Evolutionary conservation across 2,888 invertebrate species (phyloP).

Genomic region (Globia sparganii): DNA sequence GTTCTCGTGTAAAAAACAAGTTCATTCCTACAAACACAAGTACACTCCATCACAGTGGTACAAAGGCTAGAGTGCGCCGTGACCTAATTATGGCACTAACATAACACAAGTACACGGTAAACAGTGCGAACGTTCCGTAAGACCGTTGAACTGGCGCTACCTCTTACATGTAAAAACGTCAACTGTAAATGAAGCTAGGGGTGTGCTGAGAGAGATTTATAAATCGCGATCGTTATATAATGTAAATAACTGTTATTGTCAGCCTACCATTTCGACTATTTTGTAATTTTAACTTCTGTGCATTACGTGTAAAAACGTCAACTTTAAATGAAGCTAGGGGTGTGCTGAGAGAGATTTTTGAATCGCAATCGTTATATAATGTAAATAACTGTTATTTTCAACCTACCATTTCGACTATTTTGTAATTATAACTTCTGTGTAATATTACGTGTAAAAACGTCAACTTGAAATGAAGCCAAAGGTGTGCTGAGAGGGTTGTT

Average conservation of each 20-base stretch:
- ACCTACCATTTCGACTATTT: too few species aligned
- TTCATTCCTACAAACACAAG: conserved; percentile 6
- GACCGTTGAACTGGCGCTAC: conserved; percentile 40
- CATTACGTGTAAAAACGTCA: too few species aligned
- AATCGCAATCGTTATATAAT: too few species aligned
- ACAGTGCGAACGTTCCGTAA: conserved; percentile 16
- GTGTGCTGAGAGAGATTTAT: background rate
- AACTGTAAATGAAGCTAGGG: conserved; percentile 22
- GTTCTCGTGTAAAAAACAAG: background rate
- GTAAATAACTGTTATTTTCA: too few species aligned
- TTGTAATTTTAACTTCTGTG: too few species aligned
- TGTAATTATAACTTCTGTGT: too few species aligned
- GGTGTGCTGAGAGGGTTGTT: too few species aligned
- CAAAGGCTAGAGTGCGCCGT: conserved; percentile 23
- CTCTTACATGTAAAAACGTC: conserved; percentile 20
- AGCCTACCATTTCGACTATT: background rate
- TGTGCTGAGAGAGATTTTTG: too few species aligned
- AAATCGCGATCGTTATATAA: too few species aligned
- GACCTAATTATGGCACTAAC: conserved; percentile 50
- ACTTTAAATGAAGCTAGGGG: too few species aligned
- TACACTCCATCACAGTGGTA: conserved; percentile 9
- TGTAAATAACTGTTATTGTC: background rate
- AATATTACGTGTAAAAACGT: too few species aligned
- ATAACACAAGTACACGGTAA: conserved; percentile 25
- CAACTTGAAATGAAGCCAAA: too few species aligned